Evolutionary conservation across 2,797 vertebrate genomes (phyloP).

Genomic region (Nothura maculosa): DNA sequence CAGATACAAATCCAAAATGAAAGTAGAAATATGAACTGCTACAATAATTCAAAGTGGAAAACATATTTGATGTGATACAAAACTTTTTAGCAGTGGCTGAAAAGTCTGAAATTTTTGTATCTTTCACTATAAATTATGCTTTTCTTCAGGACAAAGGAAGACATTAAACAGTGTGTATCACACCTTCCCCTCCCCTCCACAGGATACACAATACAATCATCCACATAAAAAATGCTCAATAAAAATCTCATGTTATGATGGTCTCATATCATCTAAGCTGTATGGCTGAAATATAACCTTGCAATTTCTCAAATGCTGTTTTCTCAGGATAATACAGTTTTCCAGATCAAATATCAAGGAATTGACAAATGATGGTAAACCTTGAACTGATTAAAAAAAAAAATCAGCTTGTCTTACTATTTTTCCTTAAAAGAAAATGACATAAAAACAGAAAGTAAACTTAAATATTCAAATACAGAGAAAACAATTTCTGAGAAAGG

Average conservation of each 20-base stretch:
- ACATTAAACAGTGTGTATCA: neutral
- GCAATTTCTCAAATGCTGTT: constrained; percentile 16
- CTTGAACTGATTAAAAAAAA: constrained; percentile 20
- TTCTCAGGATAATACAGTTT: neutral
- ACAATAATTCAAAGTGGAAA: constrained; percentile 24
- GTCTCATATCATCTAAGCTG: neutral
- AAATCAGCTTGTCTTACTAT: neutral
- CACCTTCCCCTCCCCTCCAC: neutral
- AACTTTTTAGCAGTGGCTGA: neutral
- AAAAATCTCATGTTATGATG: constrained; percentile 7
- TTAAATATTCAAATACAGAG: neutral
- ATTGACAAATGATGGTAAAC: neutral
- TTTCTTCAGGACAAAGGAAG: constrained; percentile 21
- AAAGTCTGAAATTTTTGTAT: constrained; percentile 19
- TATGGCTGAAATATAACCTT: constrained; percentile 27
- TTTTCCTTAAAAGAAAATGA: neutral
- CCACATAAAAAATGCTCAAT: neutral
- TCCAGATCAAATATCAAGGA: constrained; percentile 14
- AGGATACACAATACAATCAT: constrained; percentile 23
- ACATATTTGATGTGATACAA: neutral
- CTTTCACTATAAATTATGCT: constrained; percentile 27
- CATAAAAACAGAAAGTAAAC: neutral
- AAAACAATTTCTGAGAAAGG: neutral
- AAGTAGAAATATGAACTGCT: neutral
- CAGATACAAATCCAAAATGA: constrained; percentile 1